Evolutionary conservation across 2,888 invertebrate species (phyloP).

Genomic region (Trichopria drosophilae): DNA sequence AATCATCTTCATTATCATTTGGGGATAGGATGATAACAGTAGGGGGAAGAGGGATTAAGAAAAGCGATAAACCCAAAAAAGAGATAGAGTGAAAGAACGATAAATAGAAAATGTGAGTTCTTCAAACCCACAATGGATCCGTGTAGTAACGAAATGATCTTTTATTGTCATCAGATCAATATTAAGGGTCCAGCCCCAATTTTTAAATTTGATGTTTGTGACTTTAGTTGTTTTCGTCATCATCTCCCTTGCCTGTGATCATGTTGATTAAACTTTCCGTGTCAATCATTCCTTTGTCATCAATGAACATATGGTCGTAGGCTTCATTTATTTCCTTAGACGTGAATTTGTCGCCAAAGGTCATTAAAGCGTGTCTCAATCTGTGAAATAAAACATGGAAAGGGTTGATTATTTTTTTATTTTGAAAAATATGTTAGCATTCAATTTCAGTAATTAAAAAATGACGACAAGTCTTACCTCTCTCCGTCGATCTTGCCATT

Average conservation of each 20-base stretch:
- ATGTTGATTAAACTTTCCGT: slow-evolving; percentile 83
- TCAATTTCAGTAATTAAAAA: background rate
- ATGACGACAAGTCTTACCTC: slow-evolving; percentile 22
- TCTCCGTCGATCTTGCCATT: slow-evolving; percentile 54
- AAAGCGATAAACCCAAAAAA: too few species aligned
- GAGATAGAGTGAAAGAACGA: too few species aligned
- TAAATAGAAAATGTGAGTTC: too few species aligned
- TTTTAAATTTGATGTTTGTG: too few species aligned
- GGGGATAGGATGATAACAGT: too few species aligned
- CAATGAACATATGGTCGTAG: slow-evolving; percentile 90
- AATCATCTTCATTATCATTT: too few species aligned
- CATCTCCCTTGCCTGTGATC: slow-evolving; percentile 84
- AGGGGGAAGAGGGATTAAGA: too few species aligned
- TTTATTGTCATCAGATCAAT: too few species aligned
- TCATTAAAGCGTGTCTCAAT: slow-evolving; percentile 87
- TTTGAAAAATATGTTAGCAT: slow-evolving; percentile 6
- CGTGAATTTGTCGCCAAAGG: slow-evolving; percentile 91
- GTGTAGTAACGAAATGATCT: too few species aligned
- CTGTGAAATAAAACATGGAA: slow-evolving; percentile 54
- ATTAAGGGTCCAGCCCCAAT: too few species aligned
- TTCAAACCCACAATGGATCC: too few species aligned
- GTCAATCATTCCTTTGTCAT: slow-evolving; percentile 88
- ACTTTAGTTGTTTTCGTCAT: too few species aligned
- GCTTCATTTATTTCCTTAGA: slow-evolving; percentile 88
- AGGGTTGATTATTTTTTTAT: slow-evolving; percentile 1